Base-by-base conservation (phyloP, 1,140 invertebrate genomes). In the Globodera ellingtonae region DNA sequence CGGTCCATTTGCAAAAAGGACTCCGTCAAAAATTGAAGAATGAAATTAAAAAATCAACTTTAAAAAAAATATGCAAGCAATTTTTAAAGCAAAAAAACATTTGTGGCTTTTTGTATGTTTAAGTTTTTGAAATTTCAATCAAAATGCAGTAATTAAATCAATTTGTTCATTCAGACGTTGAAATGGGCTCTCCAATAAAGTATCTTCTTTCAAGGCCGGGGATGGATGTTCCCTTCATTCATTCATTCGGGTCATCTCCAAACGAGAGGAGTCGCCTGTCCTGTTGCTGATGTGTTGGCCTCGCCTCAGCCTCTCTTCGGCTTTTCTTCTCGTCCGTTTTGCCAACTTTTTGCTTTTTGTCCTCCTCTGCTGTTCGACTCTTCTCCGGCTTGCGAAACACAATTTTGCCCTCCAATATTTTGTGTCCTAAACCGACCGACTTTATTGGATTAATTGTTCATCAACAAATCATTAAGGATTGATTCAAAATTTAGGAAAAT, bases 201-300 rank as follows among this genome's bases (percentile, higher is more conserved):
- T n/a, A n/a, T n/a, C n/a, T n/a, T n/a, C n/a, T n/a, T n/a, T n/a
- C n/a, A n/a, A n/a, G n/a, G n/a, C n/a, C n/a, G n/a, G n/a, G n/a
- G n/a, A n/a, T n/a, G n/a, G n/a, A n/a, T n/a, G n/a, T n/a, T n/a
- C n/a, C n/a, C n/a, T n/a, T n/a, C 15, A 72, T 80, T 81, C 46
- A 44, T 8, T 86, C 86, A 21, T 88, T 86, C 24, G 88, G 86
- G 13, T 86, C 85, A 21, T 86, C 74, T 4, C 84, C 84, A 78
- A 86, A 86, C n/a, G 86, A 88, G 21, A 86, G 72, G 18, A 86
- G 65, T 9, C 65, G 72, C 48, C 59, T 75, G 75, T 78, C 84
- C 56, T 59, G 70, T n/a, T 77, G 65, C 35, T 50, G 67, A 21
- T 77, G 78, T 67, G 74, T 59, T 15, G 52, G 48, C 13, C 6